Evolutionary conservation across 2,888 invertebrate species (phyloP), one percentile per base, ranked within the genome.

Genomic region (Cephus pulcher): DNA sequence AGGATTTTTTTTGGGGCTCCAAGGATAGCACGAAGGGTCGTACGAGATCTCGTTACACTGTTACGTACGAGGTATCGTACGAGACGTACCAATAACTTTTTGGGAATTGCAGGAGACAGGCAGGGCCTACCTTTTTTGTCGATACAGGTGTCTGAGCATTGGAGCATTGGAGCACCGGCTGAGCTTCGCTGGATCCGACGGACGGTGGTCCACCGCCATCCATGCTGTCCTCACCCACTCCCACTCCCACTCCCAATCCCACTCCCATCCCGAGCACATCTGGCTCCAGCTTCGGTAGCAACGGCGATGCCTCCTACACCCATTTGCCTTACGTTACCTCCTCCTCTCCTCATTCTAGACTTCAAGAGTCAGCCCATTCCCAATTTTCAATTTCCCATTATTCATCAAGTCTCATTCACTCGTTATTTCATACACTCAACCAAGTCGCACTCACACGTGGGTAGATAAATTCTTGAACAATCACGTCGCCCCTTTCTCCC

Each of bases 181-280:
- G 91, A 89, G 91, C 90, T 88, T 91, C 91, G 81, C 89, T 86
- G 79, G 97, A 97, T 75, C 96, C 96, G 23, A 97, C 95, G 0
- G 97, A 97, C 2, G 94, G 94, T 89, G 97, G 94, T 90, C 96
- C 94, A 80, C 95, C 95, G 89, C 91, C 91, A 83, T 91, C 91
- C 91, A 91, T 91, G 88, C 91, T 91, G 89, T 91, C 91, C 81
- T 91, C 91, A 83, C 91, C 91, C 81, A 88, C 89, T 85, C 86
- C 86, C 83, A 89, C 89, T 84, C 90, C 90, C 84, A 90, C 89
- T 81, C 84, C 84, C 85, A 91, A 89, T 89, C 89, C 91, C 86
- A 89, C 88, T 88, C 91, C 91, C 87, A 91, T 89, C 88, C 88
- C 87, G 85, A 91, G 89, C 77, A 90, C 90, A 85, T 91, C 91